Base-by-base conservation (phyloP, 2,888 invertebrate genomes). In the Andrena dorsata region DNA sequence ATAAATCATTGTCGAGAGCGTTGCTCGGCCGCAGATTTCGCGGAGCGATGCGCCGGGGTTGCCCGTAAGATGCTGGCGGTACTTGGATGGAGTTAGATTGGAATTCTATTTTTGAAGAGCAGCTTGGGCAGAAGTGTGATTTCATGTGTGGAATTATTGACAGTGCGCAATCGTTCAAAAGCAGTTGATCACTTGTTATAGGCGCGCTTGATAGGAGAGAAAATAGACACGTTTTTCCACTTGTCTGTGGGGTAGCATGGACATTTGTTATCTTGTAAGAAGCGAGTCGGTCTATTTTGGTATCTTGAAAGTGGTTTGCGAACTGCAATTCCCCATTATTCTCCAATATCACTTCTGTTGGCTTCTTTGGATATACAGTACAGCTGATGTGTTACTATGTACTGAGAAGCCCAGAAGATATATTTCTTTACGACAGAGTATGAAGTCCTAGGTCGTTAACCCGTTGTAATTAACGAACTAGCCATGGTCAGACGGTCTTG, bases 391-490 rank as follows among this genome's bases (percentile, higher is more conserved):
- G 66, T 68, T 74, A 32, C 32, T 16, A 51, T 30, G 13, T 41
- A 26, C 20, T 47, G 28, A 60, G 56, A 61, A 65, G 60, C 65
- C 8, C 47, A 60, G 75, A 53, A 76, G 76, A 68, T 64, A 60
- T 60, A 66, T 28, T 80, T 74, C 41, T 47, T 64, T 32, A 8
- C 20, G n/a, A 65, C 53, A 51, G 32, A 72, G 73, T 56, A 71
- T 53, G 35, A 65, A 75, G 32, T 78, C 60, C 76, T 65, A 86
- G 92, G 91, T 91, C 92, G 81, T 92, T 91, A 91, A 92, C 92
- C 92, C 79, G 80, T 69, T 73, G 82, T 85, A 90, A 92, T 93
- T 91, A 92, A 90, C 85, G 89, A 87, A 88, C 82, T 90, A 86
- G 89, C 88, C 89, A 86, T 89, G 85, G 89, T 88, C 87, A 89